A percentile compares a stretch with the other conserved stretches of the same genome.
phyloP scores from a whole-genome alignment of 2,113 vertebrate species.

The Halichoerus grypus region DNA sequence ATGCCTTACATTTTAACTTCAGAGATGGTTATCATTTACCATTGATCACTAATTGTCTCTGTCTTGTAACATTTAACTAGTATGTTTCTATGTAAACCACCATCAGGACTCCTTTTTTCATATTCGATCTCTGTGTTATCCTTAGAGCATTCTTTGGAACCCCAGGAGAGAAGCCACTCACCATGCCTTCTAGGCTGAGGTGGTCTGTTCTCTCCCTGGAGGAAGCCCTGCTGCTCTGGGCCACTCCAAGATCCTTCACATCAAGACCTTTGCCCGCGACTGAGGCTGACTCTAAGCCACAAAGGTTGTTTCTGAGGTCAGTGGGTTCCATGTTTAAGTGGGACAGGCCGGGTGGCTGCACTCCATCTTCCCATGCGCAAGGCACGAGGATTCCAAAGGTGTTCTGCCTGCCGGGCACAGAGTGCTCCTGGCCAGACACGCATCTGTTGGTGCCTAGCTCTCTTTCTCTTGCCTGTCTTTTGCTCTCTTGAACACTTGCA shows the following conservation, averaged over 20 bases:
- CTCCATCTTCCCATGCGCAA: accelerated
- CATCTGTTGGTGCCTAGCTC: accelerated
- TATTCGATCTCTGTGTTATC: neutral
- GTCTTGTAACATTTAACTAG: neutral
- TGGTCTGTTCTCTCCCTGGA: neutral
- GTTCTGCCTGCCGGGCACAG: accelerated
- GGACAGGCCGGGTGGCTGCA: neutral
- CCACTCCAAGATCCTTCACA: no score
- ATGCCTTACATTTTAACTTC: neutral
- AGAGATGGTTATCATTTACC: neutral
- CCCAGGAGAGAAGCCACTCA: neutral
- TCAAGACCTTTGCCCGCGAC: no score
- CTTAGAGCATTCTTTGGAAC: neutral
- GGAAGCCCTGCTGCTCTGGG: accelerated
- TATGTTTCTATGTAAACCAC: neutral
- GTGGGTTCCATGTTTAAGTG: no score
- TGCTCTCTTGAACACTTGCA: neutral
- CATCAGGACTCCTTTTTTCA: neutral
- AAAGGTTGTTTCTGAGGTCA: neutral
- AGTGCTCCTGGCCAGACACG: accelerated
- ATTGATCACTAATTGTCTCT: neutral
- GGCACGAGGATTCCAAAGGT: neutral
- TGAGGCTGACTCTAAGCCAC: accelerated
- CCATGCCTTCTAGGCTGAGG: neutral
- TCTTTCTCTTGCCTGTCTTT: neutral